Base-by-base conservation (phyloP, 1,140 invertebrate species). In the Kradibia gibbosae region DNA sequence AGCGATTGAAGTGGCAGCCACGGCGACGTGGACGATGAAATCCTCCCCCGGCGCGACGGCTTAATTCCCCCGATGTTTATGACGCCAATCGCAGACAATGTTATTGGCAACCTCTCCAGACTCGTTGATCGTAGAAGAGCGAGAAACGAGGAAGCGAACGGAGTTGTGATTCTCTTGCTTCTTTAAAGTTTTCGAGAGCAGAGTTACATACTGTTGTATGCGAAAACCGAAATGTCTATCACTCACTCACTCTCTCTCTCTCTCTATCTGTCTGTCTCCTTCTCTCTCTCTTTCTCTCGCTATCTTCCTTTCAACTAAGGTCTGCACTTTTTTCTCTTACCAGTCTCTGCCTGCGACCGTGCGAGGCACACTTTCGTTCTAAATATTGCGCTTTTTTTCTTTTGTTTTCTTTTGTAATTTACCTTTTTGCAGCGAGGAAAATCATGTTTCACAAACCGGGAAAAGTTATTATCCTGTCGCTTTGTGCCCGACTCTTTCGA, bases 31-130 rank as follows among this genome's bases (percentile, higher is more conserved):
- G 39, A 53, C 65, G 65, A 80, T 62, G 70, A 80, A 80, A 73
- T 53, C 42, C 45, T 55, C 36, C 34, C n/a, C 15, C 36, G 57
- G 25, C 42, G n/a, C 72, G 72, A 81, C 79, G 57, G 22, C 79
- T 75, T 60, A 81, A 81, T 81, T 57, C 15, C 3, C 39, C 25
- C 53, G 60, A 81, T 75, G 45, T 81, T 81, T 81, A 81, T 80
- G 71, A 75, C 60, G 79, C 57, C 79, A n/a, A 67, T 80, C 71
- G 71, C 25, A 62, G 34, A 42, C 67, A 20, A 57, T 70, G 78
- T 62, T 80, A 80, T 62, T 62, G 45, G 78, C 67, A 57, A 36
- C 39, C 71, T 48, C 55, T 31, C 36, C 34, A 25, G 72, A 55
- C 50, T 74, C 71, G 53, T 80, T 74, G 36, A 65, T 3, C 17